A percentile compares a stretch with the other conserved stretches of the same genome.
These are phyloP conservation scores for Plebejus anna DNA, from an alignment of 2,888 invertebrate species.

Conservation along the genomic window DNA sequence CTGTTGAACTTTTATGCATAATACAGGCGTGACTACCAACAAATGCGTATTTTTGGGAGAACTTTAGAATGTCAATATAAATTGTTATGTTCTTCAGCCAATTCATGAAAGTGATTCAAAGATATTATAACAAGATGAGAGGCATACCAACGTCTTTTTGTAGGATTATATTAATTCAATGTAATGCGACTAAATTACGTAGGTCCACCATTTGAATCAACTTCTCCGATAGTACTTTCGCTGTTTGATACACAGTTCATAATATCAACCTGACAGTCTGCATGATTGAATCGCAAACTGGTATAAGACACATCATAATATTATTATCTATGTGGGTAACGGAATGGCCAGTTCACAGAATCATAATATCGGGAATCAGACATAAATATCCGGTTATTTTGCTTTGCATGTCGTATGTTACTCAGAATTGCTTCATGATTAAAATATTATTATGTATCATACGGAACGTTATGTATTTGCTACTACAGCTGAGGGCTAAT, in stretches of 20 bases:
- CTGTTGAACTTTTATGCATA: neutral
- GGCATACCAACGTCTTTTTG: too few relatives aligned
- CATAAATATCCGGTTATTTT: conserved; percentile 4
- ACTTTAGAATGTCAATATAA: too few relatives aligned
- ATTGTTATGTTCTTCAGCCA: too few relatives aligned
- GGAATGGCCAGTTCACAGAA: neutral
- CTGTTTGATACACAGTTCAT: neutral
- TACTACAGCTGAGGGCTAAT: neutral
- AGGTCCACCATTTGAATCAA: too few relatives aligned
- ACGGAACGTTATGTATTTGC: neutral
- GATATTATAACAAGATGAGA: too few relatives aligned
- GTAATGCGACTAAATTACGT: neutral
- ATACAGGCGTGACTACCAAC: too few relatives aligned
- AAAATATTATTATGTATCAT: neutral
- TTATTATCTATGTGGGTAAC: neutral
- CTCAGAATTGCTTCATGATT: too few relatives aligned
- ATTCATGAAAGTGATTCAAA: too few relatives aligned
- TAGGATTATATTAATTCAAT: too few relatives aligned
- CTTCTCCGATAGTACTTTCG: neutral
- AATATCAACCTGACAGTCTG: neutral
- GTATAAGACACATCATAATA: neutral
- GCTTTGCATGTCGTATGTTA: neutral
- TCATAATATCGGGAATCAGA: neutral
- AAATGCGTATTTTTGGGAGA: too few relatives aligned
- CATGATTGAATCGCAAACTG: neutral